These are phyloP conservation scores for Lepilemur ruficaudatus DNA, from an alignment of 2,797 vertebrate genomes.

Conservation along the genomic window DNA sequence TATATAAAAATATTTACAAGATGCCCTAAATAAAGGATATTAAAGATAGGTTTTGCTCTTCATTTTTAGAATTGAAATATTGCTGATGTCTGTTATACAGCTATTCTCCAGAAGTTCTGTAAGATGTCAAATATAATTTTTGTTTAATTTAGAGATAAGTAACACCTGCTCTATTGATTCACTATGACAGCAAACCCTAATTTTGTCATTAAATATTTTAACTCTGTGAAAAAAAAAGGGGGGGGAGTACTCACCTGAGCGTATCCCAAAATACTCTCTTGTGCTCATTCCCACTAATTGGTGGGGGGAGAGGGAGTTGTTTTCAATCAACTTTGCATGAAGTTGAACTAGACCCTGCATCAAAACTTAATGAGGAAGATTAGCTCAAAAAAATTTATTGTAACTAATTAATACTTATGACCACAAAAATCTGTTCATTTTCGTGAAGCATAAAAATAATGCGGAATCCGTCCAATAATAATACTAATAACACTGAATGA, in stretches of 20 bases:
- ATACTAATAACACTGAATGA: neutral
- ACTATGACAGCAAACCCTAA: constrained; percentile 72
- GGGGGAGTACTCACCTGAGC: neutral
- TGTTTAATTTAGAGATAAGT: constrained; percentile 75
- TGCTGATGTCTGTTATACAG: constrained; percentile 76
- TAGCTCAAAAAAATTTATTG: constrained; percentile 12
- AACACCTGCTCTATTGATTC: constrained; percentile 74
- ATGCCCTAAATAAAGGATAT: constrained; percentile 71
- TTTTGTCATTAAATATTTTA: constrained; percentile 86
- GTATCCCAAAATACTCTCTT: neutral
- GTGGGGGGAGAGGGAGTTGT: neutral
- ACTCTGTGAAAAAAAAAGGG: too few species aligned
- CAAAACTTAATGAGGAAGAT: neutral
- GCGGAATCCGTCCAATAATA: neutral
- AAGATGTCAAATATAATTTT: constrained; percentile 77
- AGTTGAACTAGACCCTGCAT: neutral
- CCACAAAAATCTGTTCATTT: constrained; percentile 18
- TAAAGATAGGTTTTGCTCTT: constrained; percentile 78
- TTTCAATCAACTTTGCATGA: constrained; percentile 43
- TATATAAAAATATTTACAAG: constrained; percentile 82
- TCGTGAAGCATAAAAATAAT: neutral
- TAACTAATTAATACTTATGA: neutral
- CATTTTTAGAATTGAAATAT: constrained; percentile 75
- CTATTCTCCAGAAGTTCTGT: constrained; percentile 79
- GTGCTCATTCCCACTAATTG: neutral